Base-by-base conservation (phyloP, 1,140 invertebrate species). In the Caligus rogercresseyi region DNA sequence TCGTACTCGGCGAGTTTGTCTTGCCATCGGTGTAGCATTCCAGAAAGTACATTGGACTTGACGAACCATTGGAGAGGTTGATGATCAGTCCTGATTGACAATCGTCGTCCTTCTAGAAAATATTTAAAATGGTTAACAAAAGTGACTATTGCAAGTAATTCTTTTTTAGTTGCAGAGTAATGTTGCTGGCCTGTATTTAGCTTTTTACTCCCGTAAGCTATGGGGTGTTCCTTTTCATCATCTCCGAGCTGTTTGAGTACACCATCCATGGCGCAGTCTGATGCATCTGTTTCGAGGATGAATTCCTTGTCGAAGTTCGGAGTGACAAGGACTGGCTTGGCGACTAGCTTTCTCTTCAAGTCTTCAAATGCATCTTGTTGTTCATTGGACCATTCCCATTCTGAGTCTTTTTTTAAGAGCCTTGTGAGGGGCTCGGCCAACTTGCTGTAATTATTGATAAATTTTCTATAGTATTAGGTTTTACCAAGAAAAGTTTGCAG, bases 41-140 rank as follows among this genome's bases (percentile, higher is more conserved):
- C 54, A n/a, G 20, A 25, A 4, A 56, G 24, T n/a, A n/a, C n/a
- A n/a, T n/a, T n/a, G n/a, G n/a, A n/a, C n/a, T n/a, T n/a, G n/a
- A n/a, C n/a, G n/a, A n/a, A n/a, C n/a, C n/a, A n/a, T n/a, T n/a
- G n/a, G n/a, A n/a, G n/a, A n/a, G n/a, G n/a, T n/a, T n/a, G n/a
- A n/a, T 53, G 52, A 7, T 53, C 52, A 2, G 52, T 53, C 1
- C 52, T 16, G 2, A 53, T 53, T 53, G 2, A 19, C 16, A 53
- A 53, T 7, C 21, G 20, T 3, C 15, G 3, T 25, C 54, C 16
- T 20, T n/a, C 20, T 20, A 56, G 54, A 18, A 21, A 56, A 18
- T 56, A 56, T 14, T 25, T 3, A 25, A 56, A 56, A 56, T 56
- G 54, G n/a, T 56, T 23, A 2, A 56, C 54, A 18, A 56, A 56